These are phyloP conservation scores for Drosophila burlai DNA, from an alignment of 1,140 invertebrate genomes.

Conservation along the genomic window DNA sequence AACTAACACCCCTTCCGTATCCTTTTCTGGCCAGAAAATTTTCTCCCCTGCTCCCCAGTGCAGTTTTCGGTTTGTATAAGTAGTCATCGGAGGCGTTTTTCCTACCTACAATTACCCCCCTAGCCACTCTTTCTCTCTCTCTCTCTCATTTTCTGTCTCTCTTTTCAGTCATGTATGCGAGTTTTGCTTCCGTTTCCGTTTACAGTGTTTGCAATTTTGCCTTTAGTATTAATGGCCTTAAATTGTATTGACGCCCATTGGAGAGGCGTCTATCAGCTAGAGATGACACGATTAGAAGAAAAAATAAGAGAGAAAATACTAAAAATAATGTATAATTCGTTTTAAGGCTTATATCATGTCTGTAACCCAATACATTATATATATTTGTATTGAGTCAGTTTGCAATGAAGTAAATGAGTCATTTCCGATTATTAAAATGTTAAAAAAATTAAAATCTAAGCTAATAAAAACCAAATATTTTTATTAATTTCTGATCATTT, in stretches of 20 bases:
- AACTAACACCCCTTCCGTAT: constrained; percentile 39
- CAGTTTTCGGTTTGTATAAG: constrained; percentile 80
- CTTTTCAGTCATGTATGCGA: constrained; percentile 51
- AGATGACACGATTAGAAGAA: constrained; percentile 14
- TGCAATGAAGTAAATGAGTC: no score
- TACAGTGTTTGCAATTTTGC: constrained; percentile 81
- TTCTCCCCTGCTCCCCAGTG: constrained; percentile 55
- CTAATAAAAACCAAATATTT: no score
- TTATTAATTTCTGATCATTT: no score
- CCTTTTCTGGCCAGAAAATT: constrained; percentile 9
- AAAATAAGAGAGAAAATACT: not conserved
- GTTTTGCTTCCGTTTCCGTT: constrained; percentile 80
- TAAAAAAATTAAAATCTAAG: no score
- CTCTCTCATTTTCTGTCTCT: not conserved
- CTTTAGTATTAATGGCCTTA: constrained; percentile 80
- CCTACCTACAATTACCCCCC: constrained; percentile 36
- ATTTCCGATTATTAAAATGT: no score
- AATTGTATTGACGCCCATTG: constrained; percentile 75
- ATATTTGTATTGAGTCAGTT: no score
- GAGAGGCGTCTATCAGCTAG: constrained; percentile 34
- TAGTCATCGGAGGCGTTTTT: constrained; percentile 74
- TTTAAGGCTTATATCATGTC: no score
- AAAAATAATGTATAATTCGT: no score
- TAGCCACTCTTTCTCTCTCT: not conserved
- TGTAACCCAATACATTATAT: no score